Percentiles rank a stretch among this genome's conserved stretches.
These are phyloP conservation scores for Ormyrus labotus DNA, from an alignment of 2,888 invertebrate genomes.

Conservation along the genomic window DNA sequence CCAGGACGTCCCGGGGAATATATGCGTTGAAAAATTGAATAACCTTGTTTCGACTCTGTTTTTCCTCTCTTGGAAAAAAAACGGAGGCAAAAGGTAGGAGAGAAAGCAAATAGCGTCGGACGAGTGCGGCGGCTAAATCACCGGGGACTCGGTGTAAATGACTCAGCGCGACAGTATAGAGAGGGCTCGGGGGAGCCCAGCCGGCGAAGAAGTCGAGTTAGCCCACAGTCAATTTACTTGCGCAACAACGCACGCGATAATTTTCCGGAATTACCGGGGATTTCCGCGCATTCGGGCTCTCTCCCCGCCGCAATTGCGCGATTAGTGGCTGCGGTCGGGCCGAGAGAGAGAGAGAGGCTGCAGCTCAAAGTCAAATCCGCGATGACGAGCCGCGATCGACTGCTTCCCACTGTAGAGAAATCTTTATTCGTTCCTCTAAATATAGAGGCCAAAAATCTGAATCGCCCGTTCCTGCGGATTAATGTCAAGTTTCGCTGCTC, in stretches of 20 bases:
- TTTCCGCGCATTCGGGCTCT: slow-evolving; percentile 35
- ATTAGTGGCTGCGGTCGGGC: background rate
- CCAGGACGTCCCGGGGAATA: background rate
- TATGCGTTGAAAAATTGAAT: slow-evolving; percentile 37
- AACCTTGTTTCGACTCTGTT: background rate
- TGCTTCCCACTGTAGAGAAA: background rate
- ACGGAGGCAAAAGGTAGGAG: background rate
- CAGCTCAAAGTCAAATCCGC: slow-evolving; percentile 15
- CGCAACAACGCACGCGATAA: slow-evolving; percentile 24
- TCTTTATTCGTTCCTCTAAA: too few species aligned
- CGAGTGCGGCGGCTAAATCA: background rate
- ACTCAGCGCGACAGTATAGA: slow-evolving; percentile 38
- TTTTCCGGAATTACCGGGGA: slow-evolving; percentile 50
- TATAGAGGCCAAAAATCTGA: background rate
- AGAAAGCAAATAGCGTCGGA: background rate
- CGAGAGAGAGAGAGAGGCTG: background rate
- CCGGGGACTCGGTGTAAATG: slow-evolving; percentile 49
- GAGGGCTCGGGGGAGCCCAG: too few species aligned
- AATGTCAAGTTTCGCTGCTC: background rate
- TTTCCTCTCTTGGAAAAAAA: background rate
- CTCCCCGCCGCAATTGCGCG: slow-evolving; percentile 16
- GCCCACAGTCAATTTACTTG: slow-evolving; percentile 35
- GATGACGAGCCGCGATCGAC: slow-evolving; percentile 23
- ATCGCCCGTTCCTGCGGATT: background rate
- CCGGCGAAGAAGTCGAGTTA: slow-evolving; percentile 15